Evolutionary conservation across 1,140 invertebrate species (phyloP), one percentile per base, ranked within the genome.

Genomic region (Dufourea novaeangliae): DNA sequence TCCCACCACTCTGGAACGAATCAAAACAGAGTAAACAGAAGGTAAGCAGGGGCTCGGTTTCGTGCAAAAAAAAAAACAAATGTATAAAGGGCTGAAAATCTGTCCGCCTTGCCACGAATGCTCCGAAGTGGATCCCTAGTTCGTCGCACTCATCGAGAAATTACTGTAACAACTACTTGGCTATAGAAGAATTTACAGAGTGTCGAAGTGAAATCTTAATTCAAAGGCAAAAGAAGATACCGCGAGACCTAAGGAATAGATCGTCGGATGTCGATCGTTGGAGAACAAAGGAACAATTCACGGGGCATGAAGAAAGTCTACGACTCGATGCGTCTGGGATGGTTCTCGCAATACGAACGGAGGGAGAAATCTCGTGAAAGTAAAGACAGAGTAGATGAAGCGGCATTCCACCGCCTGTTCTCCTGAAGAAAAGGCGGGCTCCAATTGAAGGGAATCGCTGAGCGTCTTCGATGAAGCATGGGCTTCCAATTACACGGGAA

Each of bases 401-500:
- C 32, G 11, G 25, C 22, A 6, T 34, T 17, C 12, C 32, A 29
- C 2, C 57, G 10, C 1, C 34, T 25, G 52, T 29, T 59, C n/a
- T 59, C 54, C 29, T 37, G 7, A 8, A 32, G 46, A 72, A 52
- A 32, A 62, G 54, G 25, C 56, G n/a, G 32, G 27, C 32, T 68
- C 67, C 63, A 64, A 78, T 68, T 41, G 52, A 46, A 17, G 27
- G 14, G 52, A 78, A 82, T 82, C 63, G 37, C 44, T 22, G 22
- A 37, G 22, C 46, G 29, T 29, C 25, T 32, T 46, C 41, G 14
- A 44, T 25, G 63, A 69, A 52, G 56, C 37, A n/a, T 29, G 44
- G 34, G n/a, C 32, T 52, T 83, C 59, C 63, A 78, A 73, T 83
- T 82, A 69, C 64, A 66, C 59, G 52, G n/a, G 46, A 41, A 70